Evolutionary conservation across 1,140 invertebrate genomes (phyloP), one percentile per base, ranked within the genome.

Genomic region (Euwallacea similis): DNA sequence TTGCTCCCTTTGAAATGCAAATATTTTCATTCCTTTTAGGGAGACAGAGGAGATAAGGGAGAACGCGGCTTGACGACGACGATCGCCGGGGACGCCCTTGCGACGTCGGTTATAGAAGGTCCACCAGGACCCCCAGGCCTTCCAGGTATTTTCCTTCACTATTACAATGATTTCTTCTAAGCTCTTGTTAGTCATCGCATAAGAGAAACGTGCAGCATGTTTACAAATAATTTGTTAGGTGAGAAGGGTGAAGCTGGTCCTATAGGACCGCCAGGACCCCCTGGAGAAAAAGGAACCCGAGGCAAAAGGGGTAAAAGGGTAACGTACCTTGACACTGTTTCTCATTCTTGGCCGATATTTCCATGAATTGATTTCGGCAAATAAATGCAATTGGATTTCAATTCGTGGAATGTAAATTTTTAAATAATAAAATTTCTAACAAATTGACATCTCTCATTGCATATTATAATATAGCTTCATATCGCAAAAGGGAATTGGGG

Each of bases 51-150:
- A 61, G 91, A 94, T 79, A 96, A 95, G 80, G 94, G 94, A 72
- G 94, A 96, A 79, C 87, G 93, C 76, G 94, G 94, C 59, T 85
- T 94, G 73, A 96, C 93, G 73, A 95, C 93, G 73, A 95, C 93
- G 58, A 83, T 96, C 80, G 93, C 92, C 78, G 94, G 93, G 68
- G 93, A 96, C 82, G 65, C 63, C 43, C 93, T 96, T 82, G 91
- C 94, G 62, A 92, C 93, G 56, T 94, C 94, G 76, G 93, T 95
- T 77, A 94, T 98, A 79, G 94, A 97, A 86, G 95, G 95, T 74
- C 93, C 94, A 11, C 93, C 95, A 47, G 95, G 95, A 78, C 94
- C 93, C 33, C 91, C 94, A 69, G 94, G 94, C 83, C 93, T 93
- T 73, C 90, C 93, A 84, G 93, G 93, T 94, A 88, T 61, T 50